Conservation (phyloP, 2,888 invertebrate genomes). For the Spatulosminthurus flaviceps region DNA sequence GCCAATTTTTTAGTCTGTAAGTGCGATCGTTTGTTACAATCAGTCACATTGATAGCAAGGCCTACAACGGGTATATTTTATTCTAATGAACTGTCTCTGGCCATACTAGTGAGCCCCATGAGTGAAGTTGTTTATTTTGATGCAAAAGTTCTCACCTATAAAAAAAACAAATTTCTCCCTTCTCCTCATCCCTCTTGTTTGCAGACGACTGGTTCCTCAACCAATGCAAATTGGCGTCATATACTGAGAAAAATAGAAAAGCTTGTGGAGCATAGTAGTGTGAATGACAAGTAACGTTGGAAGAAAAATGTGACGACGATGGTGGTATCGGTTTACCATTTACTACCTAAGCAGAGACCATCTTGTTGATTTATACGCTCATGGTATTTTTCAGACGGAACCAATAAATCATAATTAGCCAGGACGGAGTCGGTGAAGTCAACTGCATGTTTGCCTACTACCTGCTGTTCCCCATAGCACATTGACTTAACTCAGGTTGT, state of each 20-base stretch:
- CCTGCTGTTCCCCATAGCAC: neutral
- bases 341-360: neutral
- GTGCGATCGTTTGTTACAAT: slow-evolving; percentile 4
- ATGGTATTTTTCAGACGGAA: slow-evolving; percentile 38
- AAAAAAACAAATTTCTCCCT: neutral
- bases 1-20: slow-evolving; percentile 9
- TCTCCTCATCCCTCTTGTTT: neutral
- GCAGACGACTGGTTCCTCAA: neutral
- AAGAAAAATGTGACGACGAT: slow-evolving; percentile 29
- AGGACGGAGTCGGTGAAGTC: neutral
- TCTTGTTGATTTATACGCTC: slow-evolving; percentile 40
- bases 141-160: neutral
- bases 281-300: slow-evolving; percentile 33
- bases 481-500: neutral
- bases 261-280: slow-evolving; percentile 4
- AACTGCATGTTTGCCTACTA: neutral
- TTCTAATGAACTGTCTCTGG: slow-evolving; percentile 10
- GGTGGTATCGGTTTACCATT: slow-evolving; percentile 38
- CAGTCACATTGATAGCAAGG: neutral
- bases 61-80: neutral
- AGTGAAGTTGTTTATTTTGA: slow-evolving; percentile 12
- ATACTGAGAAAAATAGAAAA: neutral
- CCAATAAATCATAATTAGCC: slow-evolving; percentile 46
- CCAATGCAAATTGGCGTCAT: too few species aligned
- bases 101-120: neutral